Conservation (phyloP, 2,888 invertebrate species). For the Eurytoma adleriae region DNA sequence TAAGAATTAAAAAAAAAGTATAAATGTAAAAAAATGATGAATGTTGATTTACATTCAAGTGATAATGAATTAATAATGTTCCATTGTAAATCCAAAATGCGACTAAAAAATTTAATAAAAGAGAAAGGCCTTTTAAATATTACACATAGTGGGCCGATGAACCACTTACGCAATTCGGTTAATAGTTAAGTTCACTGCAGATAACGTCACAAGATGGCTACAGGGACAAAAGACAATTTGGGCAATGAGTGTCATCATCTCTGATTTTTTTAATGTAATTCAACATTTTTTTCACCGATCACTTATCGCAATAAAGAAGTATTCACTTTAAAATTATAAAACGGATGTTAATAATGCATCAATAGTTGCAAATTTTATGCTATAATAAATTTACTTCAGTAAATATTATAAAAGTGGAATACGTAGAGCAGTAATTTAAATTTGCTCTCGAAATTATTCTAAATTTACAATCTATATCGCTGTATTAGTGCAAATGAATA, state of each 20-base stretch:
- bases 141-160: slow-evolving; percentile 74
- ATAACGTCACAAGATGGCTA: slow-evolving; percentile 95
- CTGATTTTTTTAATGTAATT: slow-evolving; percentile 11
- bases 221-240: slow-evolving; percentile 75
- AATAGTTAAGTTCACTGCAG: slow-evolving; percentile 94
- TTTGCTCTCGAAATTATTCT: slow-evolving; percentile 20
- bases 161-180: slow-evolving; percentile 94
- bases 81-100: slow-evolving; percentile 69
- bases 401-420: slow-evolving; percentile 19
- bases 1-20: slow-evolving; percentile 48
- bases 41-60: slow-evolving; percentile 56
- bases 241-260: slow-evolving; percentile 65
- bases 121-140: slow-evolving; percentile 64
- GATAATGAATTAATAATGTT: slow-evolving; percentile 50
- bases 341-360: slow-evolving; percentile 26
- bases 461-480: slow-evolving; percentile 14
- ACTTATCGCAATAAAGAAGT: slow-evolving; percentile 12
- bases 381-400: slow-evolving; percentile 23
- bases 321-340: slow-evolving; percentile 38
- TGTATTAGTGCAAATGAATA: slow-evolving; percentile 7
- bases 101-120: slow-evolving; percentile 57
- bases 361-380: slow-evolving; percentile 22
- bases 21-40: slow-evolving; percentile 52
- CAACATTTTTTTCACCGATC: slow-evolving; percentile 19
- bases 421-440: not conserved